A percentile compares a stretch with the other conserved stretches of the same genome.
phyloP scores from a whole-genome alignment of 2,113 vertebrate species.

The Eidolon helvum region DNA sequence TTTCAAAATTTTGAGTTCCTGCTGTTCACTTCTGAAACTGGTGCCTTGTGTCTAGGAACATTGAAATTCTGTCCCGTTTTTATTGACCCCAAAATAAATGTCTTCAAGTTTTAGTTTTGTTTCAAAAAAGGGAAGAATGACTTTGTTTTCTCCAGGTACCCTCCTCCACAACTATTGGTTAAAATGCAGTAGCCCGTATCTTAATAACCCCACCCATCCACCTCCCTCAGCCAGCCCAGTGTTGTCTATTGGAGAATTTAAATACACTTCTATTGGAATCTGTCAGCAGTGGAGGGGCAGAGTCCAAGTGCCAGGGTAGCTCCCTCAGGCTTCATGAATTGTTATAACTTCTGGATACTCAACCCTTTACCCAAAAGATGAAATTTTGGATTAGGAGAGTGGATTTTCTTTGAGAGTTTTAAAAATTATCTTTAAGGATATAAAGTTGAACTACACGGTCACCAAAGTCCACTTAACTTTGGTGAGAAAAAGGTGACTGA shows the following conservation, averaged over 20 bases:
- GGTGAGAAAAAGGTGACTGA: slow-evolving; percentile 46
- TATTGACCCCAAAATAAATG: slow-evolving; percentile 48
- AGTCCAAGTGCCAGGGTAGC: neutral
- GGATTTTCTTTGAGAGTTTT: slow-evolving; percentile 47
- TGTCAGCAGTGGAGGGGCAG: slow-evolving; percentile 51
- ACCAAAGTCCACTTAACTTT: slow-evolving; percentile 35
- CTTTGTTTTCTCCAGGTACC: slow-evolving; percentile 82
- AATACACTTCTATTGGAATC: slow-evolving; percentile 78
- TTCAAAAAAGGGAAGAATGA: slow-evolving; percentile 83
- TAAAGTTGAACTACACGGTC: slow-evolving; percentile 46
- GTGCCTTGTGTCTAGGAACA: slow-evolving; percentile 77
- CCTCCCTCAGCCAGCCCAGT: slow-evolving; percentile 33
- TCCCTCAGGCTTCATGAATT: slow-evolving; percentile 61
- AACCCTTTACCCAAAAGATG: slow-evolving; percentile 61
- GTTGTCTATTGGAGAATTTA: slow-evolving; percentile 80
- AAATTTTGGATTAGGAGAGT: slow-evolving; percentile 48
- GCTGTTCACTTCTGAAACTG: slow-evolving; percentile 74
- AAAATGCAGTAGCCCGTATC: slow-evolving; percentile 85
- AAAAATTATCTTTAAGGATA: slow-evolving; percentile 39
- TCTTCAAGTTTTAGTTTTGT: slow-evolving; percentile 75
- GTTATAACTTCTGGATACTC: neutral
- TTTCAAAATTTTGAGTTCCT: slow-evolving; percentile 73
- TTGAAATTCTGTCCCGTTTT: slow-evolving; percentile 66
- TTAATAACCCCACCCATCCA: slow-evolving; percentile 74
- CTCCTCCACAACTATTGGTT: slow-evolving; percentile 81